These are phyloP conservation scores for Penaeus chinensis DNA, from an alignment of 1,140 invertebrate genomes.

Conservation along the genomic window DNA sequence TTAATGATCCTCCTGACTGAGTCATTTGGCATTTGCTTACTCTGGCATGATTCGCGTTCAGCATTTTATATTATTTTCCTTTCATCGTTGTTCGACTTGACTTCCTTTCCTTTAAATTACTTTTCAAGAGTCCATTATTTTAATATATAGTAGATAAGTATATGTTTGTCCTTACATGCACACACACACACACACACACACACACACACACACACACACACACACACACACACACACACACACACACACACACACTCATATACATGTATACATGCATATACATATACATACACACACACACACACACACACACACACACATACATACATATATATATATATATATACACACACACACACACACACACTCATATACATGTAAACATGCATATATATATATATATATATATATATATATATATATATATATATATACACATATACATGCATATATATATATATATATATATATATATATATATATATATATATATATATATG, in stretches of 20 bases:
- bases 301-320: not conserved
- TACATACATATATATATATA: constrained; percentile 19
- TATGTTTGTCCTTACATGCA: too few species aligned
- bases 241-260: not conserved
- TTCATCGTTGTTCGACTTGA: too few species aligned
- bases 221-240: not conserved
- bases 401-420: constrained; percentile 2
- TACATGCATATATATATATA: constrained; percentile 15
- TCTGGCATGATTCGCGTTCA: too few species aligned
- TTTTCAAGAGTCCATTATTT: too few species aligned
- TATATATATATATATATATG: constrained; percentile 21
- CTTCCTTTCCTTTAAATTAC: too few species aligned
- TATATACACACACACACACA: constrained; percentile 7
- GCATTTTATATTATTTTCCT: too few species aligned
- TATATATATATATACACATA: not conserved
- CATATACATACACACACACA: not conserved
- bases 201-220: not conserved
- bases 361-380: not conserved
- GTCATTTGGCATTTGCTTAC: too few species aligned
- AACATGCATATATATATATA: constrained; percentile 6
- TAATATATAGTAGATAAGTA: too few species aligned
- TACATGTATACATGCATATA: not conserved
- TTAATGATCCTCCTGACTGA: too few species aligned
- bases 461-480: constrained; percentile 26
- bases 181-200: too few species aligned